Percentiles rank a stretch among this genome's conserved stretches.
These are phyloP conservation scores for Acanthurus lineatus DNA, from an alignment of 2,797 vertebrate genomes.

Conservation along the genomic window DNA sequence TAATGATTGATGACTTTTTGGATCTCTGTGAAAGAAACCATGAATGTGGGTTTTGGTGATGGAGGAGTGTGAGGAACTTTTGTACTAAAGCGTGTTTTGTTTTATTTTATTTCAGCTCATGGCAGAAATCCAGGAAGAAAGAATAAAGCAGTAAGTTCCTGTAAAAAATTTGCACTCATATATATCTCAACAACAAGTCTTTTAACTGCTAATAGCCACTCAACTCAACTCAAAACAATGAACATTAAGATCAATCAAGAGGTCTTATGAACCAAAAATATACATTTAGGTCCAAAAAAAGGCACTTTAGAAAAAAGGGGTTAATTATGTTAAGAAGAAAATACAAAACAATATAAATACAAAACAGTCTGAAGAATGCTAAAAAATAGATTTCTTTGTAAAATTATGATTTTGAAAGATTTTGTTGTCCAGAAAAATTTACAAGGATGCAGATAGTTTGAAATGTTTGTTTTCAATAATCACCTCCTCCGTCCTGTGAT, in stretches of 20 bases:
- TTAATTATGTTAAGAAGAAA: not conserved
- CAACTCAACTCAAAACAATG: no score
- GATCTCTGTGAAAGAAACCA: no score
- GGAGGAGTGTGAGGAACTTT: not conserved
- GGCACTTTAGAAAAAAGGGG: not conserved
- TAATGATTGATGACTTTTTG: constrained; percentile 16
- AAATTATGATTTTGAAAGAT: not conserved
- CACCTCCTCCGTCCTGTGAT: not conserved
- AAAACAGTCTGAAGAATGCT: not conserved
- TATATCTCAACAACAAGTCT: not conserved
- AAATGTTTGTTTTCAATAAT: not conserved
- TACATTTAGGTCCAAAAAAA: not conserved
- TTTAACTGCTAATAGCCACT: no score
- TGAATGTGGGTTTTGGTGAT: no score
- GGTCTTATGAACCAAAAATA: not conserved
- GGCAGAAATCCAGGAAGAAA: constrained; percentile 76
- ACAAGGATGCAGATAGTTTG: not conserved
- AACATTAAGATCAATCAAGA: no score
- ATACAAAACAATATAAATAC: not conserved
- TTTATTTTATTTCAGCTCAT: constrained; percentile 69
- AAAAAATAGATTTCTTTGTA: not conserved
- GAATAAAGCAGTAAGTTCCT: constrained; percentile 77
- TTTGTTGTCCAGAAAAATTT: not conserved
- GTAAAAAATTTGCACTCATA: not conserved
- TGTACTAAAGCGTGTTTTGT: not conserved